Base-by-base conservation (phyloP, 2,797 vertebrate species). In the Apogon hyalosoma region DNA sequence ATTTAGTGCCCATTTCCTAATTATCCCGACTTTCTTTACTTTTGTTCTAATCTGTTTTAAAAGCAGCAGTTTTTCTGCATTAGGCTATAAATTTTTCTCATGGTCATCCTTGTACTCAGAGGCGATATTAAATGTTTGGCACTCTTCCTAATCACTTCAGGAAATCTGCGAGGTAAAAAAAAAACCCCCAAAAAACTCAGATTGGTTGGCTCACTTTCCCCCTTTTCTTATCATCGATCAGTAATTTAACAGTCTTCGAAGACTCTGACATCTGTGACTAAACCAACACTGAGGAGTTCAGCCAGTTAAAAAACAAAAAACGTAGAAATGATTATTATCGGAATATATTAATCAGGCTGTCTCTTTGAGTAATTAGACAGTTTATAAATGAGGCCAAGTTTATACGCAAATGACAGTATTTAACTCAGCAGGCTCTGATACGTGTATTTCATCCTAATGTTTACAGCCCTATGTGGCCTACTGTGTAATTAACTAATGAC, bases 81-180 rank as follows among this genome's bases (percentile, higher is more conserved):
- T 4, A 24, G 21, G 42, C n/a, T 50, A 1, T 75, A 53, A 13
- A 68, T 72, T 21, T 46, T 9, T 57, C 13, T 21, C 0, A 31
- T 0, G 24, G 38, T 5, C 1, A 0, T 43, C 45, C 49, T 46
- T 16, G 5, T 46, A 28, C 19, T 43, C n/a, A 0, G 7, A 4
- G 28, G n/a, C 11, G 24, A 31, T 49, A 14, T 15, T 13, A 12
- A 33, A 31, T n/a, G 12, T 7, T 21, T 63, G 33, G 19, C 36
- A 13, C 5, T 0, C 3, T 58, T 73, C 28, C 56, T 61, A 36
- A 63, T 64, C 52, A 48, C 13, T 61, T 15, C 11, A n/a, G 49
- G 1, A 73, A 63, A 63, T 72, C 31, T 49, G 15, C 11, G 28
- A 51, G 40, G 13, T 36, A 49, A 66, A 52, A 66, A 79, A 50